Conservation (phyloP, 2,888 invertebrate genomes). For the Plebejus argus region DNA sequence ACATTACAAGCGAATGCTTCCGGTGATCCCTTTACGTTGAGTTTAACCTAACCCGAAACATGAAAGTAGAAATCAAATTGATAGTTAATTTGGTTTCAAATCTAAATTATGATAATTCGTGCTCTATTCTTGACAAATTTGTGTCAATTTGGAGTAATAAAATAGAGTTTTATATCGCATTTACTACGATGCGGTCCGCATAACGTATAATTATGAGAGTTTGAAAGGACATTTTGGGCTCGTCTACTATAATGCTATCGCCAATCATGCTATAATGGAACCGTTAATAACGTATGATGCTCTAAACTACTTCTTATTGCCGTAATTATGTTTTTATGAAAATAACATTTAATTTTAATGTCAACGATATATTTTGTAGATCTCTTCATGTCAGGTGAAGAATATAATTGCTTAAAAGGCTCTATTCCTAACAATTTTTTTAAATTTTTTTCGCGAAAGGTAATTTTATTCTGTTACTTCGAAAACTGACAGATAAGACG, state of each 20-base stretch:
- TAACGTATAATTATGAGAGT: constrained; percentile 65
- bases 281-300: constrained; percentile 25
- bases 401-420: neutral
- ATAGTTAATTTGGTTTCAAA: constrained; percentile 48
- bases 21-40: neutral
- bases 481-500: no score
- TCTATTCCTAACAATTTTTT: neutral
- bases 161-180: constrained; percentile 78
- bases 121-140: constrained; percentile 73
- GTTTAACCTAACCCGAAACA: neutral
- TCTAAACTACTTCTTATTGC: constrained; percentile 57
- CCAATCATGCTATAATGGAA: constrained; percentile 29
- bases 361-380: constrained; percentile 18
- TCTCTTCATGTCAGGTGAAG: constrained; percentile 1
- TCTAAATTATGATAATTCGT: constrained; percentile 58
- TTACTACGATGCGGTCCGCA: constrained; percentile 71
- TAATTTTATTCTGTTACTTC: no score
- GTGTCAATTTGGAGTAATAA: constrained; percentile 77
- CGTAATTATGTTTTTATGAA: constrained; percentile 51
- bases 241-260: constrained; percentile 38
- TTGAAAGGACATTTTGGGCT: constrained; percentile 42
- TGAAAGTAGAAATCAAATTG: constrained; percentile 9
- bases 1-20: no score
- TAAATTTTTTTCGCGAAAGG: neutral
- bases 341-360: constrained; percentile 16